Base-by-base conservation (phyloP, 2,888 invertebrate genomes). In the Aradus depressus region DNA sequence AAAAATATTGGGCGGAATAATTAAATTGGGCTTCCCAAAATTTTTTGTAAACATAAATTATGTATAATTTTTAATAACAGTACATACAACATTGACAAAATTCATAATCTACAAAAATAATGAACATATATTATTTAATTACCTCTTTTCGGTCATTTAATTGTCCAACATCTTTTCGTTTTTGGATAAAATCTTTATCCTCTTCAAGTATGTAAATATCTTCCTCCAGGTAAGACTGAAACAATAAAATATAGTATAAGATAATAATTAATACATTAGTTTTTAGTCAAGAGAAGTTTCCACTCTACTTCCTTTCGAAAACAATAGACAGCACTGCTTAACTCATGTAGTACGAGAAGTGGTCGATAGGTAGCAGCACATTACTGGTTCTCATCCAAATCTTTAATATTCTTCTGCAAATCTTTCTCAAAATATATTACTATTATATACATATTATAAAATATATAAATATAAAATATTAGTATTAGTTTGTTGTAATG, bases 171-270 rank as follows among this genome's bases (percentile, higher is more conserved):
- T 48, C 44, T 6, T 42, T 51, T 10, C 51, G 47, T 18, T 21
- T 37, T n/a, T 52, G 18, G n/a, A 52, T 34, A 32, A 43, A 45
- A 10, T 50, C 45, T 2, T 21, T 16, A 12, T 32, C 50, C 25
- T 43, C 44, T 14, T 43, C 34, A 14, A 50, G 32, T 1, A 50
- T 37, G 18, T 50, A 50, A n/a, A 50, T 43, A 10, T 54, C 23
- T 42, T 50, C 51, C 25, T 43, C 42, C 55, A 66, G 64, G 64
- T 65, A 64, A 54, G 34, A 52, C 56, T 64, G 63, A 51, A 16
- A n/a, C 5, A 25, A 31, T 16, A 43, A 43, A 34, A 18, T 19
- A 23, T 18, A 41, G 8, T 41, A 41, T 19, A 18, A 19, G 6
- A 8, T 6, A 6, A 41, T 8, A 19, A 41, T 19, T 18, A 41